A percentile compares a stretch with the other conserved stretches of the same genome.
phyloP scores from a whole-genome alignment of 2,888 invertebrate species.

The Drosophila seclusa region DNA sequence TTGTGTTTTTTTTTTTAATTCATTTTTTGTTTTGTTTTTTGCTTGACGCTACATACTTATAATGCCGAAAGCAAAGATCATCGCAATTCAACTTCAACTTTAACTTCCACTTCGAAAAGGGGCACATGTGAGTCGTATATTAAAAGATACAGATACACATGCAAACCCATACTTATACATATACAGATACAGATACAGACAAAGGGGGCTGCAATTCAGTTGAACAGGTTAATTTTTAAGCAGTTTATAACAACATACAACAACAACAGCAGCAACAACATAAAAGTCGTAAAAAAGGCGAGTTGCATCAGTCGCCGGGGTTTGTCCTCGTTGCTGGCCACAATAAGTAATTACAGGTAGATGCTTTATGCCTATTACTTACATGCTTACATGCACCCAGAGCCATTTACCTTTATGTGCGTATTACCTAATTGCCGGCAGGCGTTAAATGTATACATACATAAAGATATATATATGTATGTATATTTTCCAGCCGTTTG shows the following conservation, averaged over 20 bases:
- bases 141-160: conserved; percentile 38
- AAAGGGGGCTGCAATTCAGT: conserved; percentile 40
- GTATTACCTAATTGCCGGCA: conserved; percentile 68
- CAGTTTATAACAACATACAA: conserved; percentile 24
- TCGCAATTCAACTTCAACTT: conserved; percentile 62
- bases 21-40: neutral
- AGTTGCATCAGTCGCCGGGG: conserved; percentile 39
- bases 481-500: conserved; percentile 39
- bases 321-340: conserved; percentile 50
- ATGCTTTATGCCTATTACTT: conserved; percentile 27
- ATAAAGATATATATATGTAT: conserved; percentile 15
- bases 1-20: conserved; percentile 8
- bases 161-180: conserved; percentile 22
- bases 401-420: conserved; percentile 58
- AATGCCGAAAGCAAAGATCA: conserved; percentile 62
- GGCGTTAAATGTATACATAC: conserved; percentile 50
- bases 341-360: conserved; percentile 53
- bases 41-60: conserved; percentile 38
- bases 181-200: conserved; percentile 10
- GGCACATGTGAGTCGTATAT: conserved; percentile 38
- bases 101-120: conserved; percentile 45
- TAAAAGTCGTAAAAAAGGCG: conserved; percentile 34
- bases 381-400: conserved; percentile 37
- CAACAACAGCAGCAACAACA: conserved; percentile 8
- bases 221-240: conserved; percentile 65